Evolutionary conservation across 2,888 invertebrate genomes (phyloP).

Genomic region (Lutraria lutraria): DNA sequence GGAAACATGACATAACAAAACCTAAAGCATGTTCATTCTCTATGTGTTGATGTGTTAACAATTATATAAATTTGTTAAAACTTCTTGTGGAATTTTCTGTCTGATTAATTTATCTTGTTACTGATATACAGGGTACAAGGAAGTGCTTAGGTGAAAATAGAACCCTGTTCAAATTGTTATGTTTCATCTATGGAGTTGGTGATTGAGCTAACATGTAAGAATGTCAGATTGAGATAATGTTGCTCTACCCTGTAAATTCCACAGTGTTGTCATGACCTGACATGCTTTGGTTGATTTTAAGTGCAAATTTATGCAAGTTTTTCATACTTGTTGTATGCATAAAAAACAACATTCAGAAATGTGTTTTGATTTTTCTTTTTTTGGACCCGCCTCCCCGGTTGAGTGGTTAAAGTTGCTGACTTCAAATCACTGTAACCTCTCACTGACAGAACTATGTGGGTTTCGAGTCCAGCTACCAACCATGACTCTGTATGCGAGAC

Average conservation of each 20-base stretch:
- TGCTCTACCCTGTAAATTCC: not conserved
- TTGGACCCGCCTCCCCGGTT: too few relatives aligned
- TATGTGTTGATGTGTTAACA: not conserved
- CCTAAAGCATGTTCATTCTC: not conserved
- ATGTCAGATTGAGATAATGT: not conserved
- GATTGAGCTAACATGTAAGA: not conserved
- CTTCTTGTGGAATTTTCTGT: not conserved
- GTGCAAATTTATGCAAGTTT: not conserved
- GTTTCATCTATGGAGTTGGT: not conserved
- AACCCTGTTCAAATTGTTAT: not conserved
- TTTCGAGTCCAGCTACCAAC: too few relatives aligned
- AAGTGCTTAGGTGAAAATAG: not conserved
- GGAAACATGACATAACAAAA: too few relatives aligned
- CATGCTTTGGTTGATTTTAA: not conserved
- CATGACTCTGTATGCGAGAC: too few relatives aligned
- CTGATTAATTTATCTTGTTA: not conserved
- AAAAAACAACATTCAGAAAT: too few relatives aligned
- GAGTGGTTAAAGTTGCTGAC: too few relatives aligned
- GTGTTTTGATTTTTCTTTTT: too few relatives aligned
- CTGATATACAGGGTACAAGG: not conserved
- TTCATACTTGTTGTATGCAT: too few relatives aligned
- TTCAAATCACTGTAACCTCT: too few relatives aligned
- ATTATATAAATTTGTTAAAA: not conserved
- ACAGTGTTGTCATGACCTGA: not conserved
- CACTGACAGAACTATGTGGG: too few relatives aligned